Conservation (phyloP, 2,888 invertebrate genomes). For the Holacanthella duospinosa region DNA sequence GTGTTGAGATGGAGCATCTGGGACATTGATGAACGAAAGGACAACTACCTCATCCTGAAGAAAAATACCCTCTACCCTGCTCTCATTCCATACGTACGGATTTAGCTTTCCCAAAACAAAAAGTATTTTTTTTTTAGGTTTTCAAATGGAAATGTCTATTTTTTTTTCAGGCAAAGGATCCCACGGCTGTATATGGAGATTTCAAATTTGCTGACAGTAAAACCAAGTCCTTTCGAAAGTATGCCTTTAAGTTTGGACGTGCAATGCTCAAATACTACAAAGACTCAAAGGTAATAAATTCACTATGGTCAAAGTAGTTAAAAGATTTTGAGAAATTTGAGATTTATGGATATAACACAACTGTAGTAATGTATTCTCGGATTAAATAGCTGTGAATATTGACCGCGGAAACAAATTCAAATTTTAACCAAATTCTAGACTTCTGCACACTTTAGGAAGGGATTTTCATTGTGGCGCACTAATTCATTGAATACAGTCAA, state of each 20-base stretch:
- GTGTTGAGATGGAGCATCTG: conserved; percentile 77
- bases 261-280: conserved; percentile 65
- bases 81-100: conserved; percentile 40
- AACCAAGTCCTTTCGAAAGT: conserved; percentile 61
- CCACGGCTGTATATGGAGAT: conserved; percentile 60
- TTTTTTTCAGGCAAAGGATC: conserved; percentile 48
- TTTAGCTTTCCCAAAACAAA: neutral
- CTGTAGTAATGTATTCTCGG: too few relatives aligned
- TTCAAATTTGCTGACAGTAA: conserved; percentile 65
- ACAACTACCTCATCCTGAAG: conserved; percentile 62
- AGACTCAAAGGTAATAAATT: conserved; percentile 51
- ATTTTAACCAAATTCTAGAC: too few relatives aligned
- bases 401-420: too few relatives aligned
- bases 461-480: too few relatives aligned
- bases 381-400: too few relatives aligned
- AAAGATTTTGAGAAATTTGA: too few relatives aligned
- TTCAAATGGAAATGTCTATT: conserved; percentile 3
- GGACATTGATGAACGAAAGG: conserved; percentile 72
- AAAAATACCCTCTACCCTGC: conserved; percentile 40
- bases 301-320: too few relatives aligned
- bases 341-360: too few relatives aligned
- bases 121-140: neutral
- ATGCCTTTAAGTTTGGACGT: conserved; percentile 70
- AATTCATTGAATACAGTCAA: too few relatives aligned
- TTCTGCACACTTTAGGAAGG: too few relatives aligned